Base-by-base conservation (phyloP, 2,113 vertebrate genomes). In the Sinocyclocheilus maitianheensis region DNA sequence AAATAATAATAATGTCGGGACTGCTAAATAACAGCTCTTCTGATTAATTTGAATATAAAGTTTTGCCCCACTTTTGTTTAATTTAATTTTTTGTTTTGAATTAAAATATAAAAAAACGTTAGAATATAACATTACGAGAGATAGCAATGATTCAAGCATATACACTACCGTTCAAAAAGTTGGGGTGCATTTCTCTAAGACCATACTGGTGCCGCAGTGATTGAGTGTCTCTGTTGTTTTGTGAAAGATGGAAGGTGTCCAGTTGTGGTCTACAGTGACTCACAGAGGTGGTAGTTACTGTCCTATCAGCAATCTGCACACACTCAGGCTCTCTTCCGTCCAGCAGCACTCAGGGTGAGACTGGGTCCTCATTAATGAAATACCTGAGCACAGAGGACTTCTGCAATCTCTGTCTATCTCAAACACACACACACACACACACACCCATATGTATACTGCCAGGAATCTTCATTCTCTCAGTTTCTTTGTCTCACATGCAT, bases 241-340 rank as follows among this genome's bases (percentile, higher is more conserved):
- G 48, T 55, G 48, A 34, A 24, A 18, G 14, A 30, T 55, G 24
- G 51, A 55, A 11, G 48, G n/a, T 55, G 48, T 10, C 26, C 16
- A 11, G 46, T 55, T 75, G 48, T 51, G n/a, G 74, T 51, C 74
- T 55, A 22, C 20, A 53, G 10, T 72, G 53, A 55, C 53, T 55
- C 69, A 43, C 37, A 72, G 69, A 72, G 69, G 69, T 72, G 20
- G 37, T 43, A 72, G 69, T 72, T 55, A 30, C n/a, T 53, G 43
- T 30, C 1, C 75, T 4, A 53, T 30, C 75, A 53, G n/a, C 48
- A 77, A 30, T 55, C 75, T 53, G 26, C 75, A 77, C 75, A 53
- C 46, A 48, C 13, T 77, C 46, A 30, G 46, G 16, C 48, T 77
- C 46, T 77, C 13, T 30, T 40, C 34, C 3, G 1, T 51, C 46